Evolutionary conservation across 2,888 invertebrate species (phyloP), one percentile per base, ranked within the genome.

Genomic region (Anarsia innoxiella): DNA sequence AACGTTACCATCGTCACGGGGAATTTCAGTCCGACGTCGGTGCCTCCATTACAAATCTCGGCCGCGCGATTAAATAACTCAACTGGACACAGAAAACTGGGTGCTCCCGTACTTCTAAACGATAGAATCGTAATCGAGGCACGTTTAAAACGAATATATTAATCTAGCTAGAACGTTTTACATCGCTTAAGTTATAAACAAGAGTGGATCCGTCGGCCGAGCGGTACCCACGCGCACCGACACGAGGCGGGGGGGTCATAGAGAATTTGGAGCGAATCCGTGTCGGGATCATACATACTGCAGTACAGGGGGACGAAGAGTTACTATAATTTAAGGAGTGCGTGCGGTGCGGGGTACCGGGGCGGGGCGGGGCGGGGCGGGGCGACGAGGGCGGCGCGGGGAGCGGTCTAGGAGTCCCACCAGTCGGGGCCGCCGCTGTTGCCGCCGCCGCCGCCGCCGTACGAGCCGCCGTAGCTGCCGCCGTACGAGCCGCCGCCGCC

Each of bases 381-480:
- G 30, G 39, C 23, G 35, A 28, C 8, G 23, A 10, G 23, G 12
- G 45, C 36, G 45, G 39, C 37, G 53, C 48, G 41, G 53, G 50
- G 36, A 23, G 39, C 59, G 48, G 67, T 61, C 70, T 75, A 76
- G 49, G 77, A 78, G 76, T 79, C 75, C 82, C 83, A 83, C 83
- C 83, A 83, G 76, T 82, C 82, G 56, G 71, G 63, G 45, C 82
- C 82, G 52, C 79, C 78, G 68, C 75, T 59, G 59, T 69, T 59
- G 53, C 71, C 66, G 67, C 78, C 86, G 75, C 77, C 66, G 52
- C 76, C 76, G 45, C 83, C 77, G 53, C 77, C 69, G 67, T 79
- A 80, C 56, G 78, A 75, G 19, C 79, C 80, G 59, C 82, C 82
- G 45, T 82, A 82, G 66, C 71, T 73, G 59, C 80, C 80, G 41